phyloP scores from a whole-genome alignment of 1,140 invertebrate genomes.

The Phenacoccus solenopsis region DNA sequence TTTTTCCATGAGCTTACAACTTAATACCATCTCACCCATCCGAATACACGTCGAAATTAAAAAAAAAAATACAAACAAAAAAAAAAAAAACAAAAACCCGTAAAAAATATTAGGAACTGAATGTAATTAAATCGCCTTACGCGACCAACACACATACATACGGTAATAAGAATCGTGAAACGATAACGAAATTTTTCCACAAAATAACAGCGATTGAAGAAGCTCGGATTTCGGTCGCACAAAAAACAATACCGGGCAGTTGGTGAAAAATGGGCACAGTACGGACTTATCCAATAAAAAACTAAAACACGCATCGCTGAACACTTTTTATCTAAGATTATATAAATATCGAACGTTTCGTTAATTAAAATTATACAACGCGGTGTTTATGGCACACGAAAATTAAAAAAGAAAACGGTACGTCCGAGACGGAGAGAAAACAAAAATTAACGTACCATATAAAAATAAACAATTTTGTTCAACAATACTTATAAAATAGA shows the following conservation, averaged over 20 bases:
- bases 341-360: no score
- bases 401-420: no score
- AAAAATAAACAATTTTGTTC: not conserved
- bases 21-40: not conserved
- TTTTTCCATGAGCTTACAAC: not conserved
- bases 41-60: no score
- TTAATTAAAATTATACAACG: no score
- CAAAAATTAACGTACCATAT: not conserved
- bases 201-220: not conserved
- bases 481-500: not conserved
- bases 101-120: not conserved
- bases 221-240: not conserved
- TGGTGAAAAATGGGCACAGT: not conserved
- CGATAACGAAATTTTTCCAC: no score
- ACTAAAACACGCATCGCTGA: not conserved
- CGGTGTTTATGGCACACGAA: not conserved
- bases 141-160: no score
- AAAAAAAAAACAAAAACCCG: not conserved
- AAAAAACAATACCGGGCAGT: not conserved
- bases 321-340: not conserved
- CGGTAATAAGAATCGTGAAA: no score
- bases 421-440: not conserved
- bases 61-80: not conserved
- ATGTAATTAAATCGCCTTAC: not conserved
- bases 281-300: no score